phyloP scores from a whole-genome alignment of 2,888 invertebrate species.

The Meteorus cinctellus region DNA sequence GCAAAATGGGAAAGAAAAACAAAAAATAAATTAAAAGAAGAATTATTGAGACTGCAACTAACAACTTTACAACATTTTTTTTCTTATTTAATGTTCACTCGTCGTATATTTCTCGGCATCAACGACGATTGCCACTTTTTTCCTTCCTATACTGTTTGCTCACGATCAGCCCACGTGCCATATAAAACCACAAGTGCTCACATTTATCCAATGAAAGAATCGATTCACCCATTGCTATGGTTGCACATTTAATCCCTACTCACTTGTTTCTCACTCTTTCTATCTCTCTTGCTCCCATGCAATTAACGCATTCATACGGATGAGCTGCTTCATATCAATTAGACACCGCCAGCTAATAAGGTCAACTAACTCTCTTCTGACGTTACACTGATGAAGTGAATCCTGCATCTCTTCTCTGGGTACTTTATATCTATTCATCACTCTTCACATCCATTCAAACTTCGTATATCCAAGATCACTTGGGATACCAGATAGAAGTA shows the following conservation, averaged over 20 bases:
- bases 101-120: constrained; percentile 16
- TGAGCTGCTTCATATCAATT: constrained; percentile 53
- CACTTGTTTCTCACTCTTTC: background rate
- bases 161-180: constrained; percentile 42
- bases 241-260: background rate
- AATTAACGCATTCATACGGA: constrained; percentile 48
- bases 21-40: background rate
- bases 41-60: background rate
- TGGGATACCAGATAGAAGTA: too few species aligned
- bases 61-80: constrained; percentile 14
- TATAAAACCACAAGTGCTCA: constrained; percentile 36
- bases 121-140: constrained; percentile 4
- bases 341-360: constrained; percentile 52
- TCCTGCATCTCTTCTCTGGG: too few species aligned
- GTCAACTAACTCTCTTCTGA: constrained; percentile 51
- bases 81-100: background rate
- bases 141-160: constrained; percentile 25
- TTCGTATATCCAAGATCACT: too few species aligned
- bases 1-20: background rate
- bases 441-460: constrained; percentile 9
- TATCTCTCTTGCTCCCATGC: constrained; percentile 34
- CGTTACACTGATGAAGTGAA: constrained; percentile 5
- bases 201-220: constrained; percentile 54
- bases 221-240: constrained; percentile 50
- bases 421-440: background rate